Evolutionary conservation across 2,888 invertebrate genomes (phyloP).

Genomic region (Tetragnatha montana): DNA sequence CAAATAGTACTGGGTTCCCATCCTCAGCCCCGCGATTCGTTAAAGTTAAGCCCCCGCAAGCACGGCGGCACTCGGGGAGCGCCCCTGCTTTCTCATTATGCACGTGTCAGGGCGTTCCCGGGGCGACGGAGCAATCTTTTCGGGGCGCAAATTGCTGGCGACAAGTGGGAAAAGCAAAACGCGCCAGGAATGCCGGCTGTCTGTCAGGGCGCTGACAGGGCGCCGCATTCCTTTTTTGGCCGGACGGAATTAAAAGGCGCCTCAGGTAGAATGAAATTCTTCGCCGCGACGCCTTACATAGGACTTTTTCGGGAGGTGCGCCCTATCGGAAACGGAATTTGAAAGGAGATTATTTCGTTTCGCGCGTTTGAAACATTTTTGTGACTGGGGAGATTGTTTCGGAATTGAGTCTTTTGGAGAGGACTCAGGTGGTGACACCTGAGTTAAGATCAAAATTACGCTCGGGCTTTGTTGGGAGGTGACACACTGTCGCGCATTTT

Average conservation of each 20-base stretch:
- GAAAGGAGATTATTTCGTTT: too few species aligned
- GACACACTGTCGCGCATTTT: too few species aligned
- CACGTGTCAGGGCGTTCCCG: conserved; percentile 56
- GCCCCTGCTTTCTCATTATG: conserved; percentile 57
- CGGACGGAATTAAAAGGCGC: too few species aligned
- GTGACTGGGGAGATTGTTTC: too few species aligned
- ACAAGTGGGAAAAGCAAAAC: conserved; percentile 66
- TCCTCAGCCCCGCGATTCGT: too few species aligned
- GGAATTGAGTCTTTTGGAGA: too few species aligned
- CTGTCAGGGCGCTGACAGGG: conserved; percentile 46
- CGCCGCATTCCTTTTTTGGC: conserved; percentile 35
- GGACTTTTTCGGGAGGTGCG: not conserved
- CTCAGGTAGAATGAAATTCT: conserved; percentile 28
- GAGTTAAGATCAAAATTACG: too few species aligned
- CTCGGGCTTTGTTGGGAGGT: too few species aligned
- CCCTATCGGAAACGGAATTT: too few species aligned
- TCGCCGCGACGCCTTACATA: conserved; percentile 3
- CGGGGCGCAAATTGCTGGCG: conserved; percentile 56
- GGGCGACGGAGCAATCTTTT: conserved; percentile 50
- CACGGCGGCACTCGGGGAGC: not conserved
- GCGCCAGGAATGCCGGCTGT: conserved; percentile 56
- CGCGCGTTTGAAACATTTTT: too few species aligned
- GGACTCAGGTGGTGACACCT: too few species aligned
- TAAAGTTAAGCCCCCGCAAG: not conserved
- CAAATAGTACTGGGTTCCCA: too few species aligned